These are phyloP conservation scores for Dascillus cervinus DNA, from an alignment of 2,888 invertebrate genomes.

Conservation along the genomic window DNA sequence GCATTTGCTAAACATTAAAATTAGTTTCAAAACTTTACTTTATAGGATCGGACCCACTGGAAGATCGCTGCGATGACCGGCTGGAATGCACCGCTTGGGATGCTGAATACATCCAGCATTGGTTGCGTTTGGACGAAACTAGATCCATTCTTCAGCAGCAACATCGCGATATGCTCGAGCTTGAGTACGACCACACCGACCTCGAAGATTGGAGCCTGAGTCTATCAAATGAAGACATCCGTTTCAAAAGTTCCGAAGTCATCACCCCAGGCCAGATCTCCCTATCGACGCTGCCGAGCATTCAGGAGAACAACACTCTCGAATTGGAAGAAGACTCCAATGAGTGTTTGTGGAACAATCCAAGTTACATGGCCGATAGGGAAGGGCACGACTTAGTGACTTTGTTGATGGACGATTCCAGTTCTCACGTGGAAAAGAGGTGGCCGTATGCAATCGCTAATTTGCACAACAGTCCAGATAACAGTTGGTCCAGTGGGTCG, in stretches of 20 bases:
- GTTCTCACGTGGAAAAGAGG: constrained; percentile 48
- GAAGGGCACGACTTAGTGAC: constrained; percentile 58
- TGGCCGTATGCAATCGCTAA: constrained; percentile 55
- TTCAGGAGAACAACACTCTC: constrained; percentile 64
- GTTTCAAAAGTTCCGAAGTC: constrained; percentile 32
- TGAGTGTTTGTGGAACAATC: constrained; percentile 68
- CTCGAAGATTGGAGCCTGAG: constrained; percentile 74
- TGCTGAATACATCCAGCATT: constrained; percentile 67
- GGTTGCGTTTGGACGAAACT: constrained; percentile 66
- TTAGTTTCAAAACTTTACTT: no score
- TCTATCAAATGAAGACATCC: constrained; percentile 61
- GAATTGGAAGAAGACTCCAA: constrained; percentile 68
- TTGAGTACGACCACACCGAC: constrained; percentile 69
- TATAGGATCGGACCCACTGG: no score
- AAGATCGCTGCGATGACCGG: no score
- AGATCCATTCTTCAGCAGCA: constrained; percentile 60
- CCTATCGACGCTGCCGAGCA: constrained; percentile 59
- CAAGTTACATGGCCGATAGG: constrained; percentile 61
- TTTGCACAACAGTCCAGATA: constrained; percentile 47
- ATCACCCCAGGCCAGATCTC: constrained; percentile 58
- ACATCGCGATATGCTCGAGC: constrained; percentile 59
- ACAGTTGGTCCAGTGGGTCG: constrained; percentile 49
- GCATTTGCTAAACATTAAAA: no score
- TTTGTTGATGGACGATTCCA: constrained; percentile 45
- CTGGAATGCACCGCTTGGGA: constrained; percentile 57